Conservation (phyloP, 2,797 vertebrate species). For the Lophura swinhoii region DNA sequence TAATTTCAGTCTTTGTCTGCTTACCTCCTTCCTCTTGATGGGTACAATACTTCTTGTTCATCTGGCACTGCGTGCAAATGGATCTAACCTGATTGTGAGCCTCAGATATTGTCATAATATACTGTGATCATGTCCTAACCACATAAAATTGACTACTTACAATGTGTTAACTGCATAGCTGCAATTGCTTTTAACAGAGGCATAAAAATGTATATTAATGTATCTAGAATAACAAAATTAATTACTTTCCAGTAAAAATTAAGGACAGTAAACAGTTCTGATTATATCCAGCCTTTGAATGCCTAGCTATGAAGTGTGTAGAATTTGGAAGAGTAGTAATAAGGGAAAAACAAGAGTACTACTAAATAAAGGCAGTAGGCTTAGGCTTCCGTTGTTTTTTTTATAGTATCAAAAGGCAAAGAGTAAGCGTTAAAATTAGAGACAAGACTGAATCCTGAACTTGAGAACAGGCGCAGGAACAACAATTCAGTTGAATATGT, state of each 20-base stretch:
- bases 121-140: neutral
- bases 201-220: neutral
- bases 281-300: neutral
- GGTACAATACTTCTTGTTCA: neutral
- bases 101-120: neutral
- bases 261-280: neutral
- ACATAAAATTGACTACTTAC: neutral
- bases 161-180: neutral
- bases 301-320: neutral
- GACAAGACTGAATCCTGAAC: neutral
- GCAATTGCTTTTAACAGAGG: neutral
- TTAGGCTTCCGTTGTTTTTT: neutral
- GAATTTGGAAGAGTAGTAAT: neutral
- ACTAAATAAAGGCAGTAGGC: neutral
- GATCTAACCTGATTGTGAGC: neutral
- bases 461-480: neutral
- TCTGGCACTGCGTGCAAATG: neutral
- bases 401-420: neutral
- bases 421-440: neutral
- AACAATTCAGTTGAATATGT: neutral
- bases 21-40: neutral
- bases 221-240: neutral
- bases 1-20: constrained; percentile 2
- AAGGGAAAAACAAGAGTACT: neutral
- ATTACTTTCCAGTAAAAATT: neutral